Evolutionary conservation across 1,140 invertebrate species (phyloP).

Genomic region (Oryctes rhinoceros): DNA sequence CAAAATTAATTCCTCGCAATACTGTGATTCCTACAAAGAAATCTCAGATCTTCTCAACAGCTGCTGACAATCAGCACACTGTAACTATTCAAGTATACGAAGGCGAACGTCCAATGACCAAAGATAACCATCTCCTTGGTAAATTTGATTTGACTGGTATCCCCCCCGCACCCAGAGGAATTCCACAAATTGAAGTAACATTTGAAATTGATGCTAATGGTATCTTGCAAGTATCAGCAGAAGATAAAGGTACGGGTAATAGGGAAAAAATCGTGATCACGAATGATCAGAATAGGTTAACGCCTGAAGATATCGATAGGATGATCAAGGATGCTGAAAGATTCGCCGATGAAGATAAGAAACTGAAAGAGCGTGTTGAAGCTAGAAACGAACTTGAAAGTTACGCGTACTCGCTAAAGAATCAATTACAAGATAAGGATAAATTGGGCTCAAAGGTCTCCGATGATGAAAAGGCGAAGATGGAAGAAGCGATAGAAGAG

Average conservation of each 20-base stretch:
- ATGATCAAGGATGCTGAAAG: conserved; percentile 99
- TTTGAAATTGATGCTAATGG: conserved; percentile 99
- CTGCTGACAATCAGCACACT: conserved; percentile 98
- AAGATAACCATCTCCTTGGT: conserved; percentile 97
- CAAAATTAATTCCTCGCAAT: conserved; percentile 97
- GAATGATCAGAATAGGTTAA: conserved; percentile 96
- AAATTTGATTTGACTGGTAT: conserved; percentile 99
- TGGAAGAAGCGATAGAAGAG: conserved; percentile 95
- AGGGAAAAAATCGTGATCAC: conserved; percentile 99
- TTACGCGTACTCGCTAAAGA: conserved; percentile 98
- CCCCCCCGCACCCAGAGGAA: conserved; percentile 95
- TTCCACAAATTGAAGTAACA: conserved; percentile 99
- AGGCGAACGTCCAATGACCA: conserved; percentile 99
- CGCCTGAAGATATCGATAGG: conserved; percentile 96
- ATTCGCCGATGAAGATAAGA: conserved; percentile 98
- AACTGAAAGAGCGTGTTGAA: conserved; percentile 96
- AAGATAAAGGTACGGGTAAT: conserved; percentile 98
- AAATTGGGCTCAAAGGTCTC: conserved; percentile 93
- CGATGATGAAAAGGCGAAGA: conserved; percentile 93
- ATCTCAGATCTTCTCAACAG: conserved; percentile 99
- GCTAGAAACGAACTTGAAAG: conserved; percentile 95
- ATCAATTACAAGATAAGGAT: conserved; percentile 97
- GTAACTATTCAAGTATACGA: conserved; percentile 98
- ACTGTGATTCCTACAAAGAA: conserved; percentile 99
- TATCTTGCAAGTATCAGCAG: conserved; percentile 90